phyloP scores from a whole-genome alignment of 2,113 vertebrate species.

The Noturus placidus region DNA sequence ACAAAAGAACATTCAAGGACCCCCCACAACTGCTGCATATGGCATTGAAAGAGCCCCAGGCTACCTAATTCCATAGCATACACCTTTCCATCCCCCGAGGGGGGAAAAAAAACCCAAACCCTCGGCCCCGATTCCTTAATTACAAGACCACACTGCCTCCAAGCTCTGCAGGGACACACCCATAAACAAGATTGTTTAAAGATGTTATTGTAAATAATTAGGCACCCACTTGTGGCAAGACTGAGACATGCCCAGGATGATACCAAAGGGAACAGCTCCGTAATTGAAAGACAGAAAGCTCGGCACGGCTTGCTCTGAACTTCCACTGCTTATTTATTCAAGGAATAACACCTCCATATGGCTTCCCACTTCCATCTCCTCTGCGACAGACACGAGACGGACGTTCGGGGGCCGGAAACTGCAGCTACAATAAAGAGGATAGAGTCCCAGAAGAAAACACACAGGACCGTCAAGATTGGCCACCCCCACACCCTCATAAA shows the following conservation, averaged over 20 bases:
- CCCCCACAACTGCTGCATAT: conserved; percentile 48
- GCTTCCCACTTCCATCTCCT: background rate
- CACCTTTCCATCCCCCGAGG: conserved; percentile 1
- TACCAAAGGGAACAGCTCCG: background rate
- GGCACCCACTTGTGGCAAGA: conserved; percentile 46
- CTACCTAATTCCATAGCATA: conserved; percentile 42
- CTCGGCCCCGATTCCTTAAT: conserved; percentile 49
- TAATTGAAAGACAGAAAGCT: conserved; percentile 1
- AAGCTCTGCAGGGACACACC: conserved; percentile 48
- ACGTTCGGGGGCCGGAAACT: conserved; percentile 11
- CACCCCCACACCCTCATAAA: background rate
- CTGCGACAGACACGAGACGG: background rate
- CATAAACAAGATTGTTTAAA: conserved; percentile 62
- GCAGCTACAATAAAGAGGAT: conserved; percentile 29
- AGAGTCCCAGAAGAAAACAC: conserved; percentile 43
- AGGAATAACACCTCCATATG: conserved; percentile 30
- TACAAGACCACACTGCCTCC: conserved; percentile 56
- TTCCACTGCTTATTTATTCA: conserved; percentile 39
- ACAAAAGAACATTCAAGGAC: conserved; percentile 24
- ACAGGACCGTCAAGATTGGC: conserved; percentile 25
- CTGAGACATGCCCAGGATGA: background rate
- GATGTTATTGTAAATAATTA: conserved; percentile 61
- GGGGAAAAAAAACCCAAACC: background rate
- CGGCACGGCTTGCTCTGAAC: background rate
- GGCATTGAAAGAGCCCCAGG: conserved; percentile 41